Percentiles rank a stretch among this genome's conserved stretches.
These are phyloP conservation scores for Stomorhina lunata DNA, from an alignment of 2,888 invertebrate species.

Conservation along the genomic window DNA sequence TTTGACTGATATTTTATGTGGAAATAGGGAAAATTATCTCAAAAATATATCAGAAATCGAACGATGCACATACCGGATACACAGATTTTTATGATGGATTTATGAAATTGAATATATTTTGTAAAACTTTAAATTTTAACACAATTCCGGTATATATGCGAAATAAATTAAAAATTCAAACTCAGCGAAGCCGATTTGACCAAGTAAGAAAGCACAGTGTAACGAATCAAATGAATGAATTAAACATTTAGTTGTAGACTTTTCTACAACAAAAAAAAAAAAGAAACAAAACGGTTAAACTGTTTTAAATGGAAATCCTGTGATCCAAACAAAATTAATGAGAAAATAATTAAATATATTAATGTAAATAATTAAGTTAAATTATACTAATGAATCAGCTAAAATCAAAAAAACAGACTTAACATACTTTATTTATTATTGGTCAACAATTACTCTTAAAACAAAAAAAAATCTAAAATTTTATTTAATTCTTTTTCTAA, in stretches of 20 bases:
- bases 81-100: no score
- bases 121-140: no score
- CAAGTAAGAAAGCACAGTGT: neutral
- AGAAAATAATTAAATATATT: neutral
- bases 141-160: neutral
- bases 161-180: no score
- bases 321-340: slow-evolving; percentile 43
- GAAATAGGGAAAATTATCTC: no score
- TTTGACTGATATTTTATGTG: no score
- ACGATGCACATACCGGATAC: no score
- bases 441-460: neutral
- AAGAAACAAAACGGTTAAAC: slow-evolving; percentile 68
- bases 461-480: neutral
- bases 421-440: neutral
- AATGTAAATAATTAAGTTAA: slow-evolving; percentile 24
- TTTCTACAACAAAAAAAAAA: slow-evolving; percentile 58
- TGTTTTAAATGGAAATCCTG: slow-evolving; percentile 67
- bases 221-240: neutral
- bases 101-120: no score
- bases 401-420: neutral
- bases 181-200: no score
- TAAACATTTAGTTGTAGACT: slow-evolving; percentile 33
- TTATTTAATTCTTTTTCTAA: no score
- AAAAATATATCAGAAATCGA: no score
- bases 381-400: neutral